Base-by-base conservation (phyloP, 2,797 vertebrate species). In the Triplophysa yarkandensis region DNA sequence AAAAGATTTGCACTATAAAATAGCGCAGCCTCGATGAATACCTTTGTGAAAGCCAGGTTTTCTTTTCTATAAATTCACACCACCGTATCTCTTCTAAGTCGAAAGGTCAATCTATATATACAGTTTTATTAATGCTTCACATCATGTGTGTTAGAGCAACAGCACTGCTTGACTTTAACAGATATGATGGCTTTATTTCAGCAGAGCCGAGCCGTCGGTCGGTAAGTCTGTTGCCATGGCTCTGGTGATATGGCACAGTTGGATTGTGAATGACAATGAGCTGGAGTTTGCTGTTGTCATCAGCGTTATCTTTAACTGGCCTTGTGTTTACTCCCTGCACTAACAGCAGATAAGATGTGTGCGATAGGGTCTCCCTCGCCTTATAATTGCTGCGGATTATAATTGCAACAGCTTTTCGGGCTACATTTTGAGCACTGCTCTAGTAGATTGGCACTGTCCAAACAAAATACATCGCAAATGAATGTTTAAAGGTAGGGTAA, bases 161-260 rank as follows among this genome's bases (percentile, higher is more conserved):
- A 63, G 25, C n/a, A 44, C 61, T 6, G n/a, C 43, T 30, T 79
- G 30, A 17, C 76, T 77, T 84, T 68, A 83, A 70, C 34, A 21
- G 62, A 48, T 77, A 78, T 83, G 79, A 60, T 87, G 34, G 87
- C 74, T 86, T 85, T 85, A 67, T 84, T 81, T 86, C 70, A 78
- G 71, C 88, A 90, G 89, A 87, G 83, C 54, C 77, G 76, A 74
- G 77, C 68, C 32, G 73, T 74, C 36, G 77, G 23, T 80, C 85
- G 88, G 89, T 90, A 86, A 91, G 89, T 90, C 67, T 23, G 73
- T 65, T 81, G 70, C 75, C 73, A 44, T 41, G 71, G 79, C 27
- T 80, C 77, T 83, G 78, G 30, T 69, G 34, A 25, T 80, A 68
- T 50, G 64, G 55, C 55, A 74, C 43, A 44, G 65, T 67, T 65